Evolutionary conservation across 2,113 vertebrate genomes (phyloP).

Genomic region (Ailurus styani): DNA sequence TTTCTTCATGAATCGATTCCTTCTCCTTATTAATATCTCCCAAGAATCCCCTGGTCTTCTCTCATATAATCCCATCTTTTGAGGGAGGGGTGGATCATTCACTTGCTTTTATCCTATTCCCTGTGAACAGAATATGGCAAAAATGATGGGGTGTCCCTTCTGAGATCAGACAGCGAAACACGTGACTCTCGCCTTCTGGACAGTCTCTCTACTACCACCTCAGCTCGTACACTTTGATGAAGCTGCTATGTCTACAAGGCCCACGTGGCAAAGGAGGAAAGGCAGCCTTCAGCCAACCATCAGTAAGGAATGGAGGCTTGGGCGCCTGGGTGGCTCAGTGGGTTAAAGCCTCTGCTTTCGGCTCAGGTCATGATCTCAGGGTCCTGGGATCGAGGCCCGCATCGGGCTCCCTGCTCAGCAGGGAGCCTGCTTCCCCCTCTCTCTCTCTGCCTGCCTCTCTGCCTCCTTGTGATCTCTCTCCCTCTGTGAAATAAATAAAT

Average conservation of each 20-base stretch:
- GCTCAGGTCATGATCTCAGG: too few species aligned
- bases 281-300: too few species aligned
- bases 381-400: too few species aligned
- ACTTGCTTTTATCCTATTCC: background rate
- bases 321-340: too few species aligned
- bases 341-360: too few species aligned
- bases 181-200: background rate
- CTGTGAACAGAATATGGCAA: background rate
- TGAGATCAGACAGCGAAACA: background rate
- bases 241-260: background rate
- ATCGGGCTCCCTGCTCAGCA: too few species aligned
- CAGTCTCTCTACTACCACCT: background rate
- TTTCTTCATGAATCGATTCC: background rate
- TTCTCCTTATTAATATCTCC: background rate
- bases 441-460: too few species aligned
- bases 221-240: background rate
- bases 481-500: too few species aligned
- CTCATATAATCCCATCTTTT: too few species aligned
- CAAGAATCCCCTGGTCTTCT: background rate
- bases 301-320: background rate
- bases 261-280: accelerated
- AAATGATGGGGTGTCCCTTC: background rate
- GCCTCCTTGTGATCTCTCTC: too few species aligned
- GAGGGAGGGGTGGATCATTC: background rate
- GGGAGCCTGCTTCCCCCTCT: too few species aligned